Conservation (phyloP, 2,797 vertebrate genomes). For the Gallinago solitaria region DNA sequence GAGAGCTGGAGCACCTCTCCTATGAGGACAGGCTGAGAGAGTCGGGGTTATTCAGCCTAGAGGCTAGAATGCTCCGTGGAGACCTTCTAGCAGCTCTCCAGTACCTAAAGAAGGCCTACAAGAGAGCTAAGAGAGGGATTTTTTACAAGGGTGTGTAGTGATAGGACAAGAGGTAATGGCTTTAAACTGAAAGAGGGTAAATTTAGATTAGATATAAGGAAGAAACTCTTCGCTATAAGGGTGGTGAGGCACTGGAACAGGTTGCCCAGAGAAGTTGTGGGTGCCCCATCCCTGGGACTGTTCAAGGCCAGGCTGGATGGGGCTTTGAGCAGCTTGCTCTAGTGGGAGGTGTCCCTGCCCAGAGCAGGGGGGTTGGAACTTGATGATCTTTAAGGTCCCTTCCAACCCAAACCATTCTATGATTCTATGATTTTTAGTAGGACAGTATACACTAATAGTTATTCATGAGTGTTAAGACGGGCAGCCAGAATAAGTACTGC, state of each 20-base stretch:
- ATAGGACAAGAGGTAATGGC: neutral
- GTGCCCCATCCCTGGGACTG: neutral
- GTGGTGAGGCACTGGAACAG: neutral
- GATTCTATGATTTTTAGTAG: neutral
- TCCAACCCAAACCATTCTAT: neutral
- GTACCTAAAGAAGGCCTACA: neutral
- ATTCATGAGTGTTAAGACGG: accelerated
- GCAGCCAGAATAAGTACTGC: neutral
- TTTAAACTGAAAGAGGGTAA: neutral
- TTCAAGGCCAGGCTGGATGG: neutral
- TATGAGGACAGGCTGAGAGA: neutral
- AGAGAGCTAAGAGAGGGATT: neutral
- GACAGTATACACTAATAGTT: neutral
- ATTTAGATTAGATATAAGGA: neutral
- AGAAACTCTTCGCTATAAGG: neutral
- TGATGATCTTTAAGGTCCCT: neutral
- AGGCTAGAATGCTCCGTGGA: neutral
- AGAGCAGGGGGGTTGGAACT: neutral
- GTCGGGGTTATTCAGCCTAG: neutral
- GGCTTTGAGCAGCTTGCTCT: neutral
- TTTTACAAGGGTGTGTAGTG: neutral
- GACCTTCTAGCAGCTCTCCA: neutral
- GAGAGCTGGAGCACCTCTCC: neutral
- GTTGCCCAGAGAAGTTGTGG: neutral
- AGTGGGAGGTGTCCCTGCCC: neutral